Conservation (phyloP, 2,797 vertebrate species). For the Pipistrellus nathusii region DNA sequence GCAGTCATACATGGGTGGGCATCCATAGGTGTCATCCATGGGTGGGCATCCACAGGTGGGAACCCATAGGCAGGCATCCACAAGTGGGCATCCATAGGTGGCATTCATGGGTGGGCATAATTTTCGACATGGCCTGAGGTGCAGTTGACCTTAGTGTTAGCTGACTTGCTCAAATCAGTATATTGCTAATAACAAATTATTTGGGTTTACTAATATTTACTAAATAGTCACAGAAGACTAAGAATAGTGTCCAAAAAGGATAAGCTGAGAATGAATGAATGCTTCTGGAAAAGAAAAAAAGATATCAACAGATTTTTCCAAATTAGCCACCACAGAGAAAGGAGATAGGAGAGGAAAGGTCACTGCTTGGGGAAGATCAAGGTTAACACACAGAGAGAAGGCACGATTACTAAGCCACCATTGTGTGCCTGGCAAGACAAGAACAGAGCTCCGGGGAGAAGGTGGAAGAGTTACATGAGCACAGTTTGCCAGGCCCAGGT, state of each 20-base stretch:
- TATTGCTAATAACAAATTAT: background rate
- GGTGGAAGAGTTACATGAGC: background rate
- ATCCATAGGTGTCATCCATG: too few relatives aligned
- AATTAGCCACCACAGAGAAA: background rate
- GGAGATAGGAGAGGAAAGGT: background rate
- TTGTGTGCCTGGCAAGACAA: background rate
- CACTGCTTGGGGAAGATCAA: background rate
- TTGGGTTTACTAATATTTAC: conserved; percentile 56
- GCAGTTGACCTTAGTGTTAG: background rate
- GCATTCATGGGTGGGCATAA: too few relatives aligned
- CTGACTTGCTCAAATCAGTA: background rate
- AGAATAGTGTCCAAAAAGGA: conserved; percentile 1
- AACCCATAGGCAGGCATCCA: too few relatives aligned
- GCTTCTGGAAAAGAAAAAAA: background rate
- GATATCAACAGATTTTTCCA: background rate
- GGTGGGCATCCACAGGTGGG: too few relatives aligned
- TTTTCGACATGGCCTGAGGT: background rate
- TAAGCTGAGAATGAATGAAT: conserved; percentile 43
- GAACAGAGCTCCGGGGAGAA: background rate
- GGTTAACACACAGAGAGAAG: background rate
- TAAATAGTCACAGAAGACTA: background rate
- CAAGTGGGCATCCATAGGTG: too few relatives aligned
- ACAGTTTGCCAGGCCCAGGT: background rate
- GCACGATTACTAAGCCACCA: background rate
- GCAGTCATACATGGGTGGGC: too few relatives aligned